Evolutionary conservation across 2,888 invertebrate species (phyloP).

Genomic region (Phortica magna): DNA sequence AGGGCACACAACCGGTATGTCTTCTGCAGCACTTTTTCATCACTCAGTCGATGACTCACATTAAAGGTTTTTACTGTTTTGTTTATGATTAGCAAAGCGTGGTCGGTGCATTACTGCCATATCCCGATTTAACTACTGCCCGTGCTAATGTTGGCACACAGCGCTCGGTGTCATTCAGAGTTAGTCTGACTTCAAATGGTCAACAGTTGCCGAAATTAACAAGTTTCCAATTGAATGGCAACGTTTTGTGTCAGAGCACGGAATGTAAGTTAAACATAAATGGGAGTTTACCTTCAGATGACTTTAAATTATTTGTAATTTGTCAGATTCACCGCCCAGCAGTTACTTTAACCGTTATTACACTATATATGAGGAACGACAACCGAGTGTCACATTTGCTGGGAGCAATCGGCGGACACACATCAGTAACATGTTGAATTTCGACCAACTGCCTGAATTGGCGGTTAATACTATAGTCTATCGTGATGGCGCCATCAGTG

Average conservation of each 20-base stretch:
- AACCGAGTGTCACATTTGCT: background rate
- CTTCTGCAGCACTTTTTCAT: background rate
- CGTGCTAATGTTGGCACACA: constrained; percentile 2
- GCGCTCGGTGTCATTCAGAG: constrained; percentile 48
- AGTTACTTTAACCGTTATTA: constrained; percentile 56
- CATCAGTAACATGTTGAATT: background rate
- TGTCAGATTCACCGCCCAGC: constrained; percentile 45
- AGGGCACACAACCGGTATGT: constrained; percentile 49
- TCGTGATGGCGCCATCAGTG: background rate
- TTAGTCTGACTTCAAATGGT: constrained; percentile 44
- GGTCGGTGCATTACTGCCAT: constrained; percentile 52
- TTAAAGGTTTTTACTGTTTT: background rate
- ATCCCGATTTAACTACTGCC: constrained; percentile 49
- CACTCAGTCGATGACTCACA: background rate
- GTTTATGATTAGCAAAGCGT: constrained; percentile 40
- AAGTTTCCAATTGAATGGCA: constrained; percentile 45
- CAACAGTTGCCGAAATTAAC: constrained; percentile 54
- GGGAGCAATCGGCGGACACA: background rate
- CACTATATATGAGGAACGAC: constrained; percentile 21
- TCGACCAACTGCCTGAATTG: background rate
- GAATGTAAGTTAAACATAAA: constrained; percentile 57
- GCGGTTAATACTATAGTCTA: background rate
- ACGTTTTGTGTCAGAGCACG: constrained; percentile 45
- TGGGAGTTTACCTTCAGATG: background rate
- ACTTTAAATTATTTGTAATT: background rate